Evolutionary conservation across 2,888 invertebrate species (phyloP), one percentile per base, ranked within the genome.

Genomic region (Actias luna): DNA sequence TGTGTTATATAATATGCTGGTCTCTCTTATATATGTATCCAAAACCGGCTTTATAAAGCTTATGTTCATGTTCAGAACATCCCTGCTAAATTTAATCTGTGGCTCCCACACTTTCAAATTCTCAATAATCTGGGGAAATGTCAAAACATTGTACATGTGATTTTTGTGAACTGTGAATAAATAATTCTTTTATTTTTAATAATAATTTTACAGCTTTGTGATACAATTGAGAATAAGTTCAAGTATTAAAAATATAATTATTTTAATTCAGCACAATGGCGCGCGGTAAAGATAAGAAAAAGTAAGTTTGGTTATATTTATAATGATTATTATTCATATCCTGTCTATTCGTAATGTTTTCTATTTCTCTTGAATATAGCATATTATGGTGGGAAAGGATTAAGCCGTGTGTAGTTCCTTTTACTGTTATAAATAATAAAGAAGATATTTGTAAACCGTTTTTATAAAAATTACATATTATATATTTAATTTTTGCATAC

Each of bases 221-320:
- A 52, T 14, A 12, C 25, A 59, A 14, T 14, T 25, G 16, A 25
- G n/a, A n/a, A n/a, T 5, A 35, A 52, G 14, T 36, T 33, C 22
- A 8, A 42, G 42, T n/a, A 18, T 18, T 42, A 7, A 42, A 46
- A 8, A 25, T 31, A 12, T 7, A 58, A 8, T 16, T 35, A 39
- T 22, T 55, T 29, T 50, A 58, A 12, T 29, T 18, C 8, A 50
- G 14, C 22, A 64, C 16, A 50, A 92, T 92, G 92, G 92, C 92
- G 64, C 92, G 92, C 55, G 92, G 92, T 60, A 92, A 92, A 69
- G 92, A 92, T 61, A 92, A 91, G 71, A 92, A 92, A 73, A 89
- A 90, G 92, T 92, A 80, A 87, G 91, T 89, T 68, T 74, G 75
- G 75, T 81, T 79, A 77, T 68, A n/a, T 55, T 55, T 55, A 55